Base-by-base conservation (phyloP, 1,140 invertebrate species). In the Pinna nobilis region DNA sequence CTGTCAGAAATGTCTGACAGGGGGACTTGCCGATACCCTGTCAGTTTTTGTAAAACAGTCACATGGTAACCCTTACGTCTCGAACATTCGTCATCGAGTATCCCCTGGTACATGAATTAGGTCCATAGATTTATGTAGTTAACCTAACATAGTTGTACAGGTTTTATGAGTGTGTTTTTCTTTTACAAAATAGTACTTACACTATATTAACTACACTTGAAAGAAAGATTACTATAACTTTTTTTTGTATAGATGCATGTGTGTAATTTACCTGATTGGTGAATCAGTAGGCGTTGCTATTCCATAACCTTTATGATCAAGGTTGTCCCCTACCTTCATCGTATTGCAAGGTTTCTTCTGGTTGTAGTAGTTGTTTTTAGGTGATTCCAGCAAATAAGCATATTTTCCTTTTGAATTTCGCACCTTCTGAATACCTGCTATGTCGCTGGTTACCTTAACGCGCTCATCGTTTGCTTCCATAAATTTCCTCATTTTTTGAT, bases 301-400 rank as follows among this genome's bases (percentile, higher is more conserved):
- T 30, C 96, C 97, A 88, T 98, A 98, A 70, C 97, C 96, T 88
- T 98, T 97, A 25, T 94, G 93, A 87, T 98, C 96, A 74, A 98
- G 92, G 90, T 97, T 95, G 77, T 94, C 92, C 1, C 88, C 86
- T 1, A 89, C 88, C 75, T 84, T 97, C 94, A 98, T 97, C 3
- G 97, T 97, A 86, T 98, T 95, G 88, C 97, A 99, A 91, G 75
- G 93, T 65, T 87, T 84, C 53, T 85, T 80, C 65, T 90, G 88
- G 39, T 83, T 84, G 55, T 85, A 74, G 74, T 86, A 90, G 3
- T 85, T 80, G 64, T 88, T 89, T 47, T 82, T 86, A 2, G 87
- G 78, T 1, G 86, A 89, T 74, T 90, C 89, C 37, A 87, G 33
- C 0, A 90, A 50, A 64, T 88, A 89, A 1, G 88, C 88, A 69